These are phyloP conservation scores for Meloidogyne exigua DNA, from an alignment of 1,140 invertebrate genomes.

Conservation along the genomic window DNA sequence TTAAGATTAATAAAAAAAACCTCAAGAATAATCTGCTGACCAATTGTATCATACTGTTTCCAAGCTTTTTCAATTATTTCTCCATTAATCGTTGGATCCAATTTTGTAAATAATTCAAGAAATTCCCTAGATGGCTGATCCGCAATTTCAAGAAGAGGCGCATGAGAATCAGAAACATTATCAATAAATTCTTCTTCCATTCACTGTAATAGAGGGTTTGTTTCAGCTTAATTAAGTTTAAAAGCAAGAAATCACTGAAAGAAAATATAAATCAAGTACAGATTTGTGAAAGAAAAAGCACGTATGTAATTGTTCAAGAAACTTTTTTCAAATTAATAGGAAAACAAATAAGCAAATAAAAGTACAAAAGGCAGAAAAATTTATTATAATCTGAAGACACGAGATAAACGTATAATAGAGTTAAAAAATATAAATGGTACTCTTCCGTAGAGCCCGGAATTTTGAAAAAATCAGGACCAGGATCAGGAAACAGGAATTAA, in stretches of 20 bases:
- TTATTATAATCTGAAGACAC: too few species aligned
- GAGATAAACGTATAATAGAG: too few species aligned
- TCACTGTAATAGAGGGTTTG: neutral
- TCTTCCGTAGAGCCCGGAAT: too few species aligned
- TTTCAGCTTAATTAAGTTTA: neutral
- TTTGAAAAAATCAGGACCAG: too few species aligned
- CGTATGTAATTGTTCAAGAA: too few species aligned
- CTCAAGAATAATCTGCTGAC: conserved; percentile 50
- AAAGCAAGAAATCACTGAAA: neutral
- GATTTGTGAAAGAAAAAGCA: too few species aligned
- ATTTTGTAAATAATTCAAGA: conserved; percentile 39
- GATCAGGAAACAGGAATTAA: too few species aligned
- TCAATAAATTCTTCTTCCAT: conserved; percentile 15
- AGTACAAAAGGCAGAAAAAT: too few species aligned
- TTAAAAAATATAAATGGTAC: too few species aligned
- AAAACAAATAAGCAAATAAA: too few species aligned
- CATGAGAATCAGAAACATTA: conserved; percentile 2
- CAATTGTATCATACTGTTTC: conserved; percentile 45
- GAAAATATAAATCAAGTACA: too few species aligned
- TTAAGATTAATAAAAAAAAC: conserved; percentile 20
- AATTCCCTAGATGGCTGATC: conserved; percentile 40
- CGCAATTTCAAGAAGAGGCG: conserved; percentile 14
- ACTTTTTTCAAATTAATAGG: too few species aligned
- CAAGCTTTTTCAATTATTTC: conserved; percentile 51
- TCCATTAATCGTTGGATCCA: conserved; percentile 47